These are phyloP conservation scores for Hirtodrosophila histrioides DNA, from an alignment of 2,888 invertebrate genomes.

Conservation along the genomic window DNA sequence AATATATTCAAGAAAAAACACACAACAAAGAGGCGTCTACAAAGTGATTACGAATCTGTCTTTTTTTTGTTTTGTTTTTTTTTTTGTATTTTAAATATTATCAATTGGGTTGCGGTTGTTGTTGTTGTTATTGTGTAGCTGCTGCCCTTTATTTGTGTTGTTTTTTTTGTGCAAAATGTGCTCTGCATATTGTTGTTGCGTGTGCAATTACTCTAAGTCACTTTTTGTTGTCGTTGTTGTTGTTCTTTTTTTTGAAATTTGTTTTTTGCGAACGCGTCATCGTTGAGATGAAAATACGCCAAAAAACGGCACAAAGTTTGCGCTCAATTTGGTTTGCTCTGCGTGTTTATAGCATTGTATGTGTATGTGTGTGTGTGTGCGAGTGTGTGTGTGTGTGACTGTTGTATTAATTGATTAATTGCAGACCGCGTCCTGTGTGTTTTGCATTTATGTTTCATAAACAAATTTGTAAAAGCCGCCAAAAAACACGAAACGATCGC, in stretches of 20 bases:
- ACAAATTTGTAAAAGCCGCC: constrained; percentile 63
- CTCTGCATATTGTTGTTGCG: constrained; percentile 20
- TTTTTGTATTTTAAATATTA: constrained; percentile 20
- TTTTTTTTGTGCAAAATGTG: constrained; percentile 34
- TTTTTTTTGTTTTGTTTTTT: constrained; percentile 52
- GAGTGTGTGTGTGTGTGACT: constrained; percentile 8
- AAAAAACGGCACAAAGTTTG: constrained; percentile 45
- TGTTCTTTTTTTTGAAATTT: constrained; percentile 19
- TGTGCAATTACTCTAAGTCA: constrained; percentile 22
- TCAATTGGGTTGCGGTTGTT: constrained; percentile 19
- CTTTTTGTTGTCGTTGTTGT: background rate
- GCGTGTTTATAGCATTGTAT: constrained; percentile 9
- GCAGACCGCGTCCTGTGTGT: constrained; percentile 25
- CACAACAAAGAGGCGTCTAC: constrained; percentile 22
- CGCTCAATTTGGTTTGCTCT: constrained; percentile 36
- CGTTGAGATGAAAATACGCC: constrained; percentile 41
- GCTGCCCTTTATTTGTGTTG: constrained; percentile 11
- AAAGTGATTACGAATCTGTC: constrained; percentile 66
- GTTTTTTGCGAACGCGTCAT: constrained; percentile 52
- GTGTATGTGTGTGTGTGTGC: constrained; percentile 12
- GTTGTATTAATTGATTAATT: constrained; percentile 49
- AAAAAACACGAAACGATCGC: constrained; percentile 52
- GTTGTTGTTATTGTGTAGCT: constrained; percentile 18
- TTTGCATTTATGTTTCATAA: constrained; percentile 31
- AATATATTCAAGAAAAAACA: constrained; percentile 7